Conservation (phyloP, 2,113 vertebrate genomes). For the Peromyscus polionotus region DNA sequence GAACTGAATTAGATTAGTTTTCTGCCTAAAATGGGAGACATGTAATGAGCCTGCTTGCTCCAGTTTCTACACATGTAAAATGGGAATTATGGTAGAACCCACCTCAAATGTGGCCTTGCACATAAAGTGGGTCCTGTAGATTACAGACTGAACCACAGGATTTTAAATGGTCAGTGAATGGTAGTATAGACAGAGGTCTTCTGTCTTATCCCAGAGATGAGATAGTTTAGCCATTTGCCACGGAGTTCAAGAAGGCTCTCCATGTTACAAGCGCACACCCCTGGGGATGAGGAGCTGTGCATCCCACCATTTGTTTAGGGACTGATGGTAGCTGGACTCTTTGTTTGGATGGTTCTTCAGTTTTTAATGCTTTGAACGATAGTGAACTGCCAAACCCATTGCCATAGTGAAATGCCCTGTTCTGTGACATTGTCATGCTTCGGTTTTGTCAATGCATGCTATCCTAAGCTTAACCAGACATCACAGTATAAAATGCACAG, state of each 20-base stretch:
- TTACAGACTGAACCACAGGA: rapidly evolving
- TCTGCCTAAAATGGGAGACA: neutral
- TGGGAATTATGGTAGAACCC: neutral
- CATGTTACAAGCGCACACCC: neutral
- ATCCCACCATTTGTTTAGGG: neutral
- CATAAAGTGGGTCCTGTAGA: neutral
- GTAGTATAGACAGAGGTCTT: neutral
- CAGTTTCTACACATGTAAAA: neutral
- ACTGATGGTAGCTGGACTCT: neutral
- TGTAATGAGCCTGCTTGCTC: neutral
- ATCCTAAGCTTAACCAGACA: neutral
- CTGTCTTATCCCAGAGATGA: neutral
- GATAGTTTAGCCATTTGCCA: neutral
- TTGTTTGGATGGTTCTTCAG: neutral
- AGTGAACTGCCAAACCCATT: neutral
- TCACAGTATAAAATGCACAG: neutral
- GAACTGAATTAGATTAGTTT: neutral
- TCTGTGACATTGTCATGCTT: neutral
- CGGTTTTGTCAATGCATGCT: neutral
- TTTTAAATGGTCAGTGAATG: neutral
- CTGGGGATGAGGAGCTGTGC: neutral
- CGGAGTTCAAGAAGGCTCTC: neutral
- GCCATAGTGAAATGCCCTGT: neutral
- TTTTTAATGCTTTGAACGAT: neutral
- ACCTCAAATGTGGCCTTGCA: neutral